A percentile compares a stretch with the other conserved stretches of the same genome.
phyloP scores from a whole-genome alignment of 2,113 vertebrate species.

The Fulmarus glacialis region DNA sequence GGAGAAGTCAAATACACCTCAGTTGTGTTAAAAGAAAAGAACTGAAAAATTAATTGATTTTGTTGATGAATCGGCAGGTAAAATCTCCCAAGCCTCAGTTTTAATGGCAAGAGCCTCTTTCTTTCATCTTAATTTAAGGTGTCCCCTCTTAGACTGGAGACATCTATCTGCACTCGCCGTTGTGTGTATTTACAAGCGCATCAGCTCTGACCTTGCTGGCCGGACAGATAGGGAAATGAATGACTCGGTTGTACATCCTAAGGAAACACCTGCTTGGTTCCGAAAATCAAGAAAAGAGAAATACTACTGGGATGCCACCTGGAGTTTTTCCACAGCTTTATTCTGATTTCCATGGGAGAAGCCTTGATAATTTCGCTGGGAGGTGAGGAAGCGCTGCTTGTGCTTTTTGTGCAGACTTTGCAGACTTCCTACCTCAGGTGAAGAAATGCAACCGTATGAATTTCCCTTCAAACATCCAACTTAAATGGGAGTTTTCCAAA shows the following conservation, averaged over 20 bases:
- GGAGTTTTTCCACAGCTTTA: not conserved
- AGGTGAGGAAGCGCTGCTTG: not conserved
- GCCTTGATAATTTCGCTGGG: not conserved
- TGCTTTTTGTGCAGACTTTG: not conserved
- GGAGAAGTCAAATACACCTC: not conserved
- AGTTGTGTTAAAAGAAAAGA: not conserved
- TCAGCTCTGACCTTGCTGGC: not conserved
- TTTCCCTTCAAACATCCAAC: not conserved
- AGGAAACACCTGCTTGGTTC: not conserved
- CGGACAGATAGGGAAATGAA: not conserved
- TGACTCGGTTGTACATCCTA: not conserved
- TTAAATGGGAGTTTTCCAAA: not conserved
- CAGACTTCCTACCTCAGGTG: not conserved
- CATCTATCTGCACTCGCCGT: fast-evolving
- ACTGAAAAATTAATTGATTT: not conserved
- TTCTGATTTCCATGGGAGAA: not conserved
- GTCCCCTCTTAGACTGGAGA: not conserved
- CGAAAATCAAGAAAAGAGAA: not conserved
- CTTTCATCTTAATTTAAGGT: not conserved
- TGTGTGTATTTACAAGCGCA: not conserved
- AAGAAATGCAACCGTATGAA: not conserved
- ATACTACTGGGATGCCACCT: not conserved
- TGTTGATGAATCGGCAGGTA: not conserved
- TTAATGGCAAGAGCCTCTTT: not conserved
- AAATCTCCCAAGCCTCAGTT: not conserved